Evolutionary conservation across 2,888 invertebrate genomes (phyloP).

Genomic region (Brenthis ino): DNA sequence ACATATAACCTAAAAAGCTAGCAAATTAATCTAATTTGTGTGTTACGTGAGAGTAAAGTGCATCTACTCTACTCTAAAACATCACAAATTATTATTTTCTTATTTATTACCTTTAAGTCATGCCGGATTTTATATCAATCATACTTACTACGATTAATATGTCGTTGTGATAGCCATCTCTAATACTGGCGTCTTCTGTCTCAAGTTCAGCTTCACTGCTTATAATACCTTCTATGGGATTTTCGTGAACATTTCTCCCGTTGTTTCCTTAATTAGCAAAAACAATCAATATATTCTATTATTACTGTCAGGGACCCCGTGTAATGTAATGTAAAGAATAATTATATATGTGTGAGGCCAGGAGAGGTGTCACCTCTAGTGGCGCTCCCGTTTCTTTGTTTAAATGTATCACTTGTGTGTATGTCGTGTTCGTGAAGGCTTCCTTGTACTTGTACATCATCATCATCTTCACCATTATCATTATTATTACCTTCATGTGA

Average conservation of each 20-base stretch:
- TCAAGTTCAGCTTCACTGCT: conserved; percentile 75
- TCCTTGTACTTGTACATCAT: conserved; percentile 80
- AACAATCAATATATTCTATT: conserved; percentile 80
- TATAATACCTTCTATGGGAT: conserved; percentile 76
- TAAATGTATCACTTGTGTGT: conserved; percentile 65
- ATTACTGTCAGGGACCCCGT: conserved; percentile 68
- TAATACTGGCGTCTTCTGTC: conserved; percentile 77
- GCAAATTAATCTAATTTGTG: conserved; percentile 77
- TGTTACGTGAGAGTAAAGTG: conserved; percentile 66
- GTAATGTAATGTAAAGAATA: conserved; percentile 54
- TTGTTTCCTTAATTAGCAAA: conserved; percentile 79
- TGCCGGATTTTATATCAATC: conserved; percentile 55
- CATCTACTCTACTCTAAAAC: conserved; percentile 76
- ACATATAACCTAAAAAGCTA: conserved; percentile 72
- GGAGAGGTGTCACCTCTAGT: conserved; percentile 73
- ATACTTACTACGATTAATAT: conserved; percentile 73
- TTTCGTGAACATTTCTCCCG: conserved; percentile 74
- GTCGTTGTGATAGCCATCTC: conserved; percentile 66
- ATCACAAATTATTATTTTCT: conserved; percentile 71
- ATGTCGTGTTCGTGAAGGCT: conserved; percentile 68
- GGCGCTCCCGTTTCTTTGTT: conserved; percentile 59
- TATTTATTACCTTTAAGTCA: conserved; percentile 71
- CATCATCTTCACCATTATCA: conserved; percentile 78
- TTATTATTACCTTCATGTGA: conserved; percentile 69
- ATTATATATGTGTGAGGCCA: conserved; percentile 72